Evolutionary conservation across 2,888 invertebrate species (phyloP).

Genomic region (Phoenoteleia sp.): DNA sequence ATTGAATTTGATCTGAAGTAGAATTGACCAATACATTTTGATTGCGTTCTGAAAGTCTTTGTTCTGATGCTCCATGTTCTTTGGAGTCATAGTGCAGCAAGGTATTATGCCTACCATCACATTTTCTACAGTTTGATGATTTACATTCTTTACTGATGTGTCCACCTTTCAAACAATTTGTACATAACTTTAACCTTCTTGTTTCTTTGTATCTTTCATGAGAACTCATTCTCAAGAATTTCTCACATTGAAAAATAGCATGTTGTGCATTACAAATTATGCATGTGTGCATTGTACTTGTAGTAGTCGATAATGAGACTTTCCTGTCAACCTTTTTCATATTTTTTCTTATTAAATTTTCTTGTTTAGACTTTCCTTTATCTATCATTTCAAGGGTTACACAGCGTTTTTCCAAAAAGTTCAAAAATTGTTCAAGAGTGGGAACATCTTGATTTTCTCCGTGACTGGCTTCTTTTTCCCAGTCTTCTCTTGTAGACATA

Average conservation of each 20-base stretch:
- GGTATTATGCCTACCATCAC: neutral
- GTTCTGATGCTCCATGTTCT: neutral
- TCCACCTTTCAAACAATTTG: neutral
- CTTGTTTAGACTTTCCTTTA: neutral
- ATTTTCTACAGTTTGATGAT: constrained; percentile 10
- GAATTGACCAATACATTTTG: too few relatives aligned
- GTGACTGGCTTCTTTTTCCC: neutral
- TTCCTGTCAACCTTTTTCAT: neutral
- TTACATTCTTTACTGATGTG: constrained; percentile 12
- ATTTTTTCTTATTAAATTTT: neutral
- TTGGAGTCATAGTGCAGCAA: neutral
- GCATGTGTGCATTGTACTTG: neutral
- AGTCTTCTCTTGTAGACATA: neutral
- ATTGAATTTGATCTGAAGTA: too few relatives aligned
- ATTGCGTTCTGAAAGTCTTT: neutral
- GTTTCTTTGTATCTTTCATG: neutral
- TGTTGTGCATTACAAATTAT: neutral
- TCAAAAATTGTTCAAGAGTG: neutral
- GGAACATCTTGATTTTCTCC: neutral
- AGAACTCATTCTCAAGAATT: neutral
- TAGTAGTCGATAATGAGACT: neutral
- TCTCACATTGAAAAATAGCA: neutral
- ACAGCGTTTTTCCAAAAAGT: constrained; percentile 7
- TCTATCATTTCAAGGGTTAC: constrained; percentile 10
- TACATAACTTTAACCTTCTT: neutral